Percentiles rank a stretch among this genome's conserved stretches.
Conservation (phyloP, 64 coral and sea anemone genomes). For the Actinia tenebrosa region DNA sequence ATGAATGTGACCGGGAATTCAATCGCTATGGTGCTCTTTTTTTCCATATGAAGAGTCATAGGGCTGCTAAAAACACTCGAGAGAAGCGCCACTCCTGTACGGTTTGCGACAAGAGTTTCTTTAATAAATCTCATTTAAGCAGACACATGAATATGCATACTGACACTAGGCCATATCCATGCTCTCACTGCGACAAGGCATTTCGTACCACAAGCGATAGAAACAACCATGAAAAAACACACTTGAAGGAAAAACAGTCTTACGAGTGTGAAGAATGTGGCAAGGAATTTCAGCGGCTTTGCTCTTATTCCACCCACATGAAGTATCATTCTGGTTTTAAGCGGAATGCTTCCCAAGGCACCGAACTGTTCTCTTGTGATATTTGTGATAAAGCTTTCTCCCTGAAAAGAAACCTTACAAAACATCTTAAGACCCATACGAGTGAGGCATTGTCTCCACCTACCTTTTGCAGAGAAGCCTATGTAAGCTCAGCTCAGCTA, state of each 20-base stretch:
- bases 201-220: background rate
- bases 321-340: background rate
- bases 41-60: slow-evolving; percentile 20
- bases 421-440: background rate
- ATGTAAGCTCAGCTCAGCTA: background rate
- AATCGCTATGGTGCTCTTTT: background rate
- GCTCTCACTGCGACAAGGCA: slow-evolving; percentile 10
- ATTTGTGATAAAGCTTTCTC: background rate
- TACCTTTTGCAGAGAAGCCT: background rate
- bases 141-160: slow-evolving; percentile 10
- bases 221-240: background rate
- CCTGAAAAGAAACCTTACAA: background rate
- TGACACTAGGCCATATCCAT: background rate
- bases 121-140: background rate
- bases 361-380: background rate
- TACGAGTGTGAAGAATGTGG: background rate
- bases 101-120: slow-evolving; percentile 19
- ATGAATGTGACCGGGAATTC: background rate
- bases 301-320: background rate
- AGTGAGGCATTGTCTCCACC: background rate
- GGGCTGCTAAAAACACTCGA: background rate
- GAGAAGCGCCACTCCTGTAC: background rate
- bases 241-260: background rate
- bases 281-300: background rate
- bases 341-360: background rate